These are phyloP conservation scores for Herpetotheres cachinnans DNA, from an alignment of 2,113 vertebrate genomes.

Conservation along the genomic window DNA sequence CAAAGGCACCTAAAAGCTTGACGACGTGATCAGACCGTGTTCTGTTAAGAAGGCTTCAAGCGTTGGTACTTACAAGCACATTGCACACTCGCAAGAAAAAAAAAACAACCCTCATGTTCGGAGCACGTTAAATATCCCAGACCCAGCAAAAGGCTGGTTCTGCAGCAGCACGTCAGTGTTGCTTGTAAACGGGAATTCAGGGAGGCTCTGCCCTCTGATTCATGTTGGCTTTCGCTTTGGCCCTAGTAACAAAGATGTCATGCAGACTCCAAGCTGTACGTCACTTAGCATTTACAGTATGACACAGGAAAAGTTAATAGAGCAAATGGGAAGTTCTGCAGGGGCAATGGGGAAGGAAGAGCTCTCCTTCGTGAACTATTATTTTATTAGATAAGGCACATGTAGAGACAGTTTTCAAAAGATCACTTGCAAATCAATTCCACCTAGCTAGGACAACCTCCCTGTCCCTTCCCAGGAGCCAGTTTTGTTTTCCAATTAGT, in stretches of 20 bases:
- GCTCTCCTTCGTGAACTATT: not conserved
- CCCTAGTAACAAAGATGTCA: not conserved
- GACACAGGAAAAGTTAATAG: not conserved
- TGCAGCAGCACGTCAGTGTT: not conserved
- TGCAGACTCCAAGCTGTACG: not conserved
- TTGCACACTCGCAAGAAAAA: not conserved
- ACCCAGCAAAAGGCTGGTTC: not conserved
- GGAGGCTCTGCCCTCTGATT: not conserved
- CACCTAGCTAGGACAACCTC: not conserved
- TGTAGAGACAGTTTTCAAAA: constrained; percentile 27
- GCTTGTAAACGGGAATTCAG: not conserved
- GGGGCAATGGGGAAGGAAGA: not conserved
- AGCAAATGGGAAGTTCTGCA: not conserved
- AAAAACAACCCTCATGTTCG: not conserved
- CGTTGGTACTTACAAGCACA: not conserved
- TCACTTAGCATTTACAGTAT: not conserved
- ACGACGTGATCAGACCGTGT: not conserved
- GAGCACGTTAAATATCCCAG: not conserved
- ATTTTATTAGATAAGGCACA: constrained; percentile 54
- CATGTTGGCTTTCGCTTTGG: not conserved
- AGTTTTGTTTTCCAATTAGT: not conserved
- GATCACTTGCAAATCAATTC: constrained; percentile 36
- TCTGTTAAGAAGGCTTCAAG: not conserved
- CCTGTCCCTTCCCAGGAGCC: not conserved
- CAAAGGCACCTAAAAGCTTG: constrained; percentile 57